A percentile compares a stretch with the other conserved stretches of the same genome.
These are phyloP conservation scores for Drosophila bunnanda DNA, from an alignment of 2,888 invertebrate species.

Conservation along the genomic window DNA sequence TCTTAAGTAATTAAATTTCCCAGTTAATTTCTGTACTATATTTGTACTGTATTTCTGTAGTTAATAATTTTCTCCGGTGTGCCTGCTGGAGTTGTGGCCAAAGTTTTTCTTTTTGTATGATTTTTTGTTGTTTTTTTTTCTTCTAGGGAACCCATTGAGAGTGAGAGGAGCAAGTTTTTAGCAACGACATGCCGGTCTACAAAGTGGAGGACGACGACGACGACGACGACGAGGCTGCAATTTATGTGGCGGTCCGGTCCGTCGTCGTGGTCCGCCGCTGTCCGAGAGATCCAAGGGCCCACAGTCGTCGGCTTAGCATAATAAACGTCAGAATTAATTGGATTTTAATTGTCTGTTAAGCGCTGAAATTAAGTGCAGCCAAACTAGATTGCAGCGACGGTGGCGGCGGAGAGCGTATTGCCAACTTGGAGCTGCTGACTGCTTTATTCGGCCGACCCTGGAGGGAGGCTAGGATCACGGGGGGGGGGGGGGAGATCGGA, in stretches of 20 bases:
- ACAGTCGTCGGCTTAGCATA: conserved; percentile 83
- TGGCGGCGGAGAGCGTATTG: conserved; percentile 65
- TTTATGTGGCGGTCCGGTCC: conserved; percentile 43
- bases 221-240: conserved; percentile 43
- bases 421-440: conserved; percentile 64
- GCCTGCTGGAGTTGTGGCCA: conserved; percentile 5
- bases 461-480: conserved; percentile 1
- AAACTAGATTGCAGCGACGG: conserved; percentile 65
- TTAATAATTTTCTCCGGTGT: background rate
- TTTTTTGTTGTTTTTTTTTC: background rate
- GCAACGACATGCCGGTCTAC: conserved; percentile 44
- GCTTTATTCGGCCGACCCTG: conserved; percentile 67
- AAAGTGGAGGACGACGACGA: conserved; percentile 46
- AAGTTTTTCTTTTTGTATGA: conserved; percentile 7
- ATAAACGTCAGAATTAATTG: conserved; percentile 85
- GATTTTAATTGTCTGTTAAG: conserved; percentile 84
- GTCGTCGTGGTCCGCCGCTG: conserved; percentile 12
- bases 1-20: background rate
- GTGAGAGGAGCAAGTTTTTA: conserved; percentile 47
- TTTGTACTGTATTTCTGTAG: too few species aligned
- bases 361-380: conserved; percentile 82
- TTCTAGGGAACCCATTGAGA: conserved; percentile 14
- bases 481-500: conserved; percentile 13
- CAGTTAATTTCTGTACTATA: too few species aligned
- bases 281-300: conserved; percentile 40